Percentiles rank a stretch among this genome's conserved stretches.
These are phyloP conservation scores for Pseudolycoriella hygida DNA, from an alignment of 2,888 invertebrate genomes.

Conservation along the genomic window DNA sequence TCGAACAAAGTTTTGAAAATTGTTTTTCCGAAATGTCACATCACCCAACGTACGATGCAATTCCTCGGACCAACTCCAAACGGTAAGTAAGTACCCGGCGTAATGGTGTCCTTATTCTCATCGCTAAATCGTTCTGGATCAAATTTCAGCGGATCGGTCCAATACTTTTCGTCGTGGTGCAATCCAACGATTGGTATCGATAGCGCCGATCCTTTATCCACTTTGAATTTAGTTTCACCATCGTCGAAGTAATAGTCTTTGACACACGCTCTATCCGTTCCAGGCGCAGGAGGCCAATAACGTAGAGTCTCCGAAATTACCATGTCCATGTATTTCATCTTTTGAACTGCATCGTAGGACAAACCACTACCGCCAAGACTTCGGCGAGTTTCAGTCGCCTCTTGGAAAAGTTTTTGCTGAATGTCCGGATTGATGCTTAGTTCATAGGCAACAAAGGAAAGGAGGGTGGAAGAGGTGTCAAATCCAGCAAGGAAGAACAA, in stretches of 20 bases:
- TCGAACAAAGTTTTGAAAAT: not conserved
- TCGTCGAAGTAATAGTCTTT: conserved; percentile 30
- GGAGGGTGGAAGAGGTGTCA: conserved; percentile 26
- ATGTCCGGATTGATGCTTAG: conserved; percentile 22
- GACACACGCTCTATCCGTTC: conserved; percentile 31
- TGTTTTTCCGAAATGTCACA: conserved; percentile 8
- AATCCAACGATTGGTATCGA: conserved; percentile 28
- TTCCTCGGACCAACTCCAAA: conserved; percentile 42
- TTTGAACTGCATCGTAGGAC: conserved; percentile 33
- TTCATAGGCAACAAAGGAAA: conserved; percentile 32
- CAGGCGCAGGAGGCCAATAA: conserved; percentile 30
- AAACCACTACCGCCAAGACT: conserved; percentile 25
- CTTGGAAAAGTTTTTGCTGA: conserved; percentile 25
- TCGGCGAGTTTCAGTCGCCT: conserved; percentile 30
- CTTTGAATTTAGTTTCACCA: conserved; percentile 16
- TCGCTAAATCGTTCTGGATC: conserved; percentile 40
- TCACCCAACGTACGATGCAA: conserved; percentile 31
- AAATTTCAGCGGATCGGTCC: conserved; percentile 35
- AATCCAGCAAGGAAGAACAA: conserved; percentile 32
- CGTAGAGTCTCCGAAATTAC: conserved; percentile 35
- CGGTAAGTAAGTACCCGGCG: conserved; percentile 32
- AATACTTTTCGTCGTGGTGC: conserved; percentile 35
- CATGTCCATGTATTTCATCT: conserved; percentile 43
- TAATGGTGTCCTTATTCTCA: conserved; percentile 33
- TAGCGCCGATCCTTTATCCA: conserved; percentile 19